Conservation (phyloP, 1,140 invertebrate species). For the Chrysomallon squamiferum region DNA sequence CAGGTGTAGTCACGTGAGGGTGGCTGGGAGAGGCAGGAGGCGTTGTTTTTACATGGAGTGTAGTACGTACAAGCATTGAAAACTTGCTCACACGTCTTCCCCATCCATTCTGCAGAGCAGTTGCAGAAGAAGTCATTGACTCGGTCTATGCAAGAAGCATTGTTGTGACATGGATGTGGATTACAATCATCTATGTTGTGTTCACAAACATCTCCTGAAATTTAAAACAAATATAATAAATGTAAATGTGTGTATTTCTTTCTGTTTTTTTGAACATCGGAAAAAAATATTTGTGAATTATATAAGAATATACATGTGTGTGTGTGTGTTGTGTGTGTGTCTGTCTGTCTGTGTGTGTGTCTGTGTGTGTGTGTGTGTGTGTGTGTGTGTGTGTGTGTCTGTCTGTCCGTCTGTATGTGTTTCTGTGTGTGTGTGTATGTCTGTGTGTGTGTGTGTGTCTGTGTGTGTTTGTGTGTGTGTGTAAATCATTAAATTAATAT, state of each 20-base stretch:
- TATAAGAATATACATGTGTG: no score
- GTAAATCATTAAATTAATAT: neutral
- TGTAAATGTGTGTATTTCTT: neutral
- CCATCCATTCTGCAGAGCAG: constrained; percentile 42
- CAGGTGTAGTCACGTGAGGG: constrained; percentile 33
- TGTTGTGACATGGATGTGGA: constrained; percentile 63
- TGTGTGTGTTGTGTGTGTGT: no score
- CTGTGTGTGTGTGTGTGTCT: neutral
- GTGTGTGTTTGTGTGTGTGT: neutral
- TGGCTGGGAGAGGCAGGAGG: constrained; percentile 27
- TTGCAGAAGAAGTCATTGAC: constrained; percentile 74
- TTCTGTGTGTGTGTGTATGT: neutral
- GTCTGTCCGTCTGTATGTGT: neutral
- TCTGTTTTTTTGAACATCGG: no score
- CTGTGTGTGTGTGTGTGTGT: no score
- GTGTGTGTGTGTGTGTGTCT: neutral
- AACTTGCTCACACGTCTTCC: constrained; percentile 86
- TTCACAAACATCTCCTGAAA: constrained; percentile 25
- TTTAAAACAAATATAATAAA: neutral
- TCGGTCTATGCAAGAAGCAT: constrained; percentile 69
- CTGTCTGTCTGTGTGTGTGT: no score
- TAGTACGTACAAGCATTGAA: constrained; percentile 67
- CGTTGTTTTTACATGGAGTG: constrained; percentile 64
- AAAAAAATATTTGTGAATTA: neutral
- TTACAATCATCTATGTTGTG: constrained; percentile 35